phyloP scores from a whole-genome alignment of 2,888 invertebrate species.

The Caenorhabditis macrosperma region DNA sequence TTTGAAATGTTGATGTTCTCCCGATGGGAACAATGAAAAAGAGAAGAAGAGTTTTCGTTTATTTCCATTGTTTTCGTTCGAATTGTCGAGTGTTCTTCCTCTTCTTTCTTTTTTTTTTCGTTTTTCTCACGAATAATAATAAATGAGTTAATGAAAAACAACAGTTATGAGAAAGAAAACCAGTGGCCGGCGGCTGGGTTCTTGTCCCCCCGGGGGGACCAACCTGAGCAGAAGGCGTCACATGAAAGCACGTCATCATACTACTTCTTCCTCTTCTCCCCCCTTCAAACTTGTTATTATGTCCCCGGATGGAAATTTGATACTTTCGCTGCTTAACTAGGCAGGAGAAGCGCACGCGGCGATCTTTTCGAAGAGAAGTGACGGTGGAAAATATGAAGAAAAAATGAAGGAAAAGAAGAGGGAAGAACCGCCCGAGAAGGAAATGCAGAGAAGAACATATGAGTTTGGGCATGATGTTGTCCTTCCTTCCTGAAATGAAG shows the following conservation, averaged over 20 bases:
- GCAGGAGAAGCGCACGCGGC: too few species aligned
- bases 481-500: conserved; percentile 35
- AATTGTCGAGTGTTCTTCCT: not conserved
- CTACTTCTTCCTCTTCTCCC: not conserved
- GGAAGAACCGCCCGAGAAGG: conserved; percentile 10
- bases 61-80: conserved; percentile 7
- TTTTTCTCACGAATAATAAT: conserved; percentile 5
- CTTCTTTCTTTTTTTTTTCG: too few species aligned
- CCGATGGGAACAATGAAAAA: not conserved
- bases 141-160: conserved; percentile 12
- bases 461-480: conserved; percentile 39
- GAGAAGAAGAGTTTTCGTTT: conserved; percentile 12
- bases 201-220: too few species aligned
- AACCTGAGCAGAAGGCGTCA: conserved; percentile 6
- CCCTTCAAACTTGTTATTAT: conserved; percentile 36
- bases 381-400: too few species aligned
- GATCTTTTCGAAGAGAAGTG: too few species aligned
- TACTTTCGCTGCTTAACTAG: conserved; percentile 27
- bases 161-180: not conserved
- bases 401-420: not conserved
- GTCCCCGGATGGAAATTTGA: conserved; percentile 32
- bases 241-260: conserved; percentile 27
- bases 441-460: conserved; percentile 37
- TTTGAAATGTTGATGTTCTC: conserved; percentile 44
- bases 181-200: too few species aligned